Evolutionary conservation across 2,888 invertebrate species (phyloP), one percentile per base, ranked within the genome.

Genomic region (Hirudinaria manillensis): DNA sequence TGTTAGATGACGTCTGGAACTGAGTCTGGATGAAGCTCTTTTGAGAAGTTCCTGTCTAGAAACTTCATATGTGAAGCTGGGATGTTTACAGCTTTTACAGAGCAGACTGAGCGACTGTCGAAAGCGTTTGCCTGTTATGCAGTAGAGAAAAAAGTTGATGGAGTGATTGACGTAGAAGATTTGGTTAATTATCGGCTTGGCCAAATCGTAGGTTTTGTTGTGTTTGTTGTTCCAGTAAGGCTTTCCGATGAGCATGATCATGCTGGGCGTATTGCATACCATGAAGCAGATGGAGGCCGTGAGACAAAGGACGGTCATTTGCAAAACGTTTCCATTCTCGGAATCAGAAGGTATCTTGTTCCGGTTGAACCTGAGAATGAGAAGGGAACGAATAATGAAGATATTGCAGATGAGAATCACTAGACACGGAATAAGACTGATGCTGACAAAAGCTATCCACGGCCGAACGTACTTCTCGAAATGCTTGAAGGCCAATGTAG

Each of bases 241-340:
- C 68, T 76, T 76, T 3, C 79, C 79, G 51, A 80, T 80, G n/a
- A 78, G 74, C 29, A 80, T 68, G 67, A 80, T 71, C 67, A 80
- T 79, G 55, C 78, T 80, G 24, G 80, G 80, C 0, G 79, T 76
- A 38, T 80, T 76, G 74, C 79, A 80, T 68, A 80, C 70, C 21
- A 80, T 75, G 75, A 80, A 80, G 32, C 77, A 75, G 75, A 80
- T 80, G 16, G 80, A 80, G 13, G 79, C 80, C 45, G 77, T 78
- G 27, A 80, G 78, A 70, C 80, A 80, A 78, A 80, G 78, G 21
- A 77, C 66, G 2, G 79, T 78, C 76, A 77, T 74, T 72, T 75
- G 77, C 29, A 76, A 32, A 13, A 72, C 72, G 24, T 51, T 72
- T 19, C 51, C 32, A 27, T 51, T 53, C 34, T 72, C 72, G 24